Base-by-base conservation (phyloP, 2,888 invertebrate species). In the Ophion ellenae region DNA sequence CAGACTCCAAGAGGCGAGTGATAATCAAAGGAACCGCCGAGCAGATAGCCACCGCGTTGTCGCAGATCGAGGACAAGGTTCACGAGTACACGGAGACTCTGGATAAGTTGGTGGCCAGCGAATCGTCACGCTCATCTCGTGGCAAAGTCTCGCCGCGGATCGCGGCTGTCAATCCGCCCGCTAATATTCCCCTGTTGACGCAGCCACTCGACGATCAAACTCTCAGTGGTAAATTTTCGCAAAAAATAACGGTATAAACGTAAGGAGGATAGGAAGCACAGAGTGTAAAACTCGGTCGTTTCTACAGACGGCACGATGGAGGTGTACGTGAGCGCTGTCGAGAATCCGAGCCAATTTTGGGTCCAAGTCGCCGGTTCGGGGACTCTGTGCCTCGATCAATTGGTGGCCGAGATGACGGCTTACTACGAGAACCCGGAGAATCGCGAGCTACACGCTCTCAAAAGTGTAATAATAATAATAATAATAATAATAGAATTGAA, bases 261-360 rank as follows among this genome's bases (percentile, higher is more conserved):
- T n/a, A 20, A 24, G 7, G 59, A 36, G 17, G 28, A 17, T 47
- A 1, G 28, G 11, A 47, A 40, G 70, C 61, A 17, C 4, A 7
- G 5, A 28, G 5, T 17, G 14, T 14, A 53, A 28, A 47, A 66
- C 69, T 59, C 11, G n/a, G 67, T 64, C 73, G 81, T 85, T 89
- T 83, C 59, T 78, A 73, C 76, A 81, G 96, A 96, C 84, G 95
- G 96, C 1, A 95, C 96, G 24, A 96, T 98, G 92, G 97, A 98
- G 92, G 97, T 98, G 20, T 98, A 97, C 94, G 97, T 98, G 4
- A 98, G 98, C 0, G 98, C 98, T 0, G 96, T 98, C 87, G 97
- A 97, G 17, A 96, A 96, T 45, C 98, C 98, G 0, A 95, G 95
- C 20, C 95, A 95, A 86, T 98, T 99, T 94, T 99, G 98, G 98